A percentile compares a stretch with the other conserved stretches of the same genome.
Conservation (phyloP, 2,113 vertebrate species). For the Nestor notabilis region DNA sequence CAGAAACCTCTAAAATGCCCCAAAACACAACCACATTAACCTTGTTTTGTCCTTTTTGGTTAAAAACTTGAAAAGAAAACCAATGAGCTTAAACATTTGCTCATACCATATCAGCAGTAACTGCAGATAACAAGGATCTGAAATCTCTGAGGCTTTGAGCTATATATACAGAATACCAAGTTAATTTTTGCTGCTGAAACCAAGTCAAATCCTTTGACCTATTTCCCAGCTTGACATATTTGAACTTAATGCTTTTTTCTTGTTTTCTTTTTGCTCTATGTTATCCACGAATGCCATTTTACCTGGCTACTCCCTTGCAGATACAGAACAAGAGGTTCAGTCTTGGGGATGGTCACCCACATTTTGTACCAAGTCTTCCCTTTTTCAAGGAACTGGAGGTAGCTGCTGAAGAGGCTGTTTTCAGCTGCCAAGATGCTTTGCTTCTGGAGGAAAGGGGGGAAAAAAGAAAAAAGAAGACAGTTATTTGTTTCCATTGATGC, state of each 20-base stretch:
- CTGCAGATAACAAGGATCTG: neutral
- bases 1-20: neutral
- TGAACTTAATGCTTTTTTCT: neutral
- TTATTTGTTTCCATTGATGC: neutral
- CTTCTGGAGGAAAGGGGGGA: slow-evolving; percentile 66
- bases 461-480: neutral
- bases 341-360: slow-evolving; percentile 82
- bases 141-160: neutral
- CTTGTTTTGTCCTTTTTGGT: neutral
- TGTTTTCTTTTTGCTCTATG: neutral
- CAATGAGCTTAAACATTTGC: neutral
- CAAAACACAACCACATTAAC: neutral
- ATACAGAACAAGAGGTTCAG: slow-evolving; percentile 84
- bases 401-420: slow-evolving; percentile 81
- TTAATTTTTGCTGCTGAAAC: slow-evolving; percentile 33
- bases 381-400: slow-evolving; percentile 85
- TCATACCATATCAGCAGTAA: neutral
- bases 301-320: slow-evolving; percentile 85
- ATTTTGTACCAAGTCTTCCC: slow-evolving; percentile 85
- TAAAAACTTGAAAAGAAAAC: neutral
- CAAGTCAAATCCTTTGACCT: slow-evolving; percentile 58
- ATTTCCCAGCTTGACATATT: slow-evolving; percentile 32
- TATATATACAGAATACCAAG: neutral
- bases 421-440: slow-evolving; percentile 72
- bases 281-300: neutral